These are phyloP conservation scores for Phengaris alcon DNA, from an alignment of 2,888 invertebrate species.

Conservation along the genomic window DNA sequence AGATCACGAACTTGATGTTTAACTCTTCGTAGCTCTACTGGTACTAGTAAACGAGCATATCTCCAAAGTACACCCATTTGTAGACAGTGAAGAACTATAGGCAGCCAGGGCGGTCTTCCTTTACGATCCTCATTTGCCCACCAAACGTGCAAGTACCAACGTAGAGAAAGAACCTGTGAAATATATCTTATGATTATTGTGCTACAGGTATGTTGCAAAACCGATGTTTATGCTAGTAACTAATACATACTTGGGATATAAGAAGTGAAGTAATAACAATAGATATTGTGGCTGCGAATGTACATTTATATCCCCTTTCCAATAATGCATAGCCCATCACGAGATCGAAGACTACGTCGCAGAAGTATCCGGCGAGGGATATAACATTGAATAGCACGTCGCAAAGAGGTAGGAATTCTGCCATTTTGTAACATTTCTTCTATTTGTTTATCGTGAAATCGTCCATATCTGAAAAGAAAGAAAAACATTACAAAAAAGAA, in stretches of 20 bases:
- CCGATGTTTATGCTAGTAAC: not conserved
- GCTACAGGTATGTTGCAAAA: not conserved
- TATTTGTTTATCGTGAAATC: slow-evolving; percentile 36
- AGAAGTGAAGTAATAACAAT: slow-evolving; percentile 86
- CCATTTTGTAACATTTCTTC: slow-evolving; percentile 76
- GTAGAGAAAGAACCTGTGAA: slow-evolving; percentile 82
- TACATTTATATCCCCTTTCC: slow-evolving; percentile 81
- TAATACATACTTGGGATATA: slow-evolving; percentile 82
- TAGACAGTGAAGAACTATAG: slow-evolving; percentile 81
- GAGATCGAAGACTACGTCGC: slow-evolving; percentile 93
- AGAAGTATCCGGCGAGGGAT: slow-evolving; percentile 92
- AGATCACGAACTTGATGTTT: slow-evolving; percentile 89
- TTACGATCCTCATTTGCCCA: slow-evolving; percentile 67
- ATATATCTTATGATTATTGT: not conserved
- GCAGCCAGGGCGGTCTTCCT: slow-evolving; percentile 70
- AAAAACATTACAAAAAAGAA: not conserved
- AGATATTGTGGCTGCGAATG: slow-evolving; percentile 84
- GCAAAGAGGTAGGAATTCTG: slow-evolving; percentile 93
- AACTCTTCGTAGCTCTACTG: slow-evolving; percentile 88
- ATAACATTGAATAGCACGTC: slow-evolving; percentile 95
- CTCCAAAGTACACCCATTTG: slow-evolving; percentile 88
- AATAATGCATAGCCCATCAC: slow-evolving; percentile 91
- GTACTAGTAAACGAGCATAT: slow-evolving; percentile 90
- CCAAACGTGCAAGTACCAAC: slow-evolving; percentile 84
- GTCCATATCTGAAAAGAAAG: slow-evolving; percentile 36